phyloP scores from a whole-genome alignment of 2,888 invertebrate species.

The Tipula lateralis region DNA sequence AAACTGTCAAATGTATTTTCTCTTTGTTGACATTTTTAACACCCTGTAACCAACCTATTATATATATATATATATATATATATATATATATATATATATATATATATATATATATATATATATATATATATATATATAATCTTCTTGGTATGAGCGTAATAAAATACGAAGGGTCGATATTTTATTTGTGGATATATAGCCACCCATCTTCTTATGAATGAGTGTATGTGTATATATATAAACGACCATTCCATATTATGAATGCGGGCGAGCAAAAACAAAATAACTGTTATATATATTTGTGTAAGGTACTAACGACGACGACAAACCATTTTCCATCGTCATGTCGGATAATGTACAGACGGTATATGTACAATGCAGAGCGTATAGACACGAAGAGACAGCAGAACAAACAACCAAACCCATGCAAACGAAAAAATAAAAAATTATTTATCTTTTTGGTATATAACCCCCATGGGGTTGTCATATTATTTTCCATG shows the following conservation, averaged over 20 bases:
- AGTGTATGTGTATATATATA: neutral
- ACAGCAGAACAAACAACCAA: conserved; percentile 2
- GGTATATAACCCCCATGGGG: conserved; percentile 24
- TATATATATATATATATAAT: neutral
- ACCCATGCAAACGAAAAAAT: neutral
- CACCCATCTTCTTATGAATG: neutral
- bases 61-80: neutral
- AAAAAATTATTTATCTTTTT: neutral
- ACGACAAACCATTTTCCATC: conserved; percentile 11
- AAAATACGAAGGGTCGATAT: neutral
- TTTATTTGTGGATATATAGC: neutral
- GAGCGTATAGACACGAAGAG: neutral
- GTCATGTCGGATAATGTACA: neutral
- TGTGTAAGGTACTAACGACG: neutral
- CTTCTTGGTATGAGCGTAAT: neutral
- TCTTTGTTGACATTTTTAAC: too few relatives aligned
- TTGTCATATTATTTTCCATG: conserved; percentile 24
- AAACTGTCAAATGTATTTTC: too few relatives aligned
- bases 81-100: neutral
- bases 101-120: neutral
- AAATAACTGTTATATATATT: neutral
- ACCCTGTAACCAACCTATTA: too few relatives aligned
- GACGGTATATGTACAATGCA: neutral
- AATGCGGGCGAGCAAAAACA: neutral
- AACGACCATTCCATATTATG: neutral